phyloP scores from a whole-genome alignment of 2,113 vertebrate genomes.

The Oryzias woworae region DNA sequence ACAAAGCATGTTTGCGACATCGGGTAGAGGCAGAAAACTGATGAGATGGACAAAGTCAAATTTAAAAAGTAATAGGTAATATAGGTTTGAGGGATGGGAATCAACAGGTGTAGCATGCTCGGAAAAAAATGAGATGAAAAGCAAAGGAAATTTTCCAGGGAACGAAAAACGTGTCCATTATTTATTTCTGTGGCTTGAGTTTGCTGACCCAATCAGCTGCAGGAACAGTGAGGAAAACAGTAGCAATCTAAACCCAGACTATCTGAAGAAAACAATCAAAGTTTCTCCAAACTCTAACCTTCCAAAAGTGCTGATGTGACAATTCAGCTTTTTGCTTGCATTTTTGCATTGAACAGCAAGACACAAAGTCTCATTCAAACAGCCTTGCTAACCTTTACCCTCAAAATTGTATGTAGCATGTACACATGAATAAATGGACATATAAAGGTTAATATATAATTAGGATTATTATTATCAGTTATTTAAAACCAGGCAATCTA shows the following conservation, averaged over 20 bases:
- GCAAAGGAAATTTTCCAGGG: conserved; percentile 17
- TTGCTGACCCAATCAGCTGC: conserved; percentile 59
- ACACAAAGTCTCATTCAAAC: conserved; percentile 5
- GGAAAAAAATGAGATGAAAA: conserved; percentile 29
- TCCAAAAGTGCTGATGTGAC: conserved; percentile 40
- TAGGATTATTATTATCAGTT: not conserved
- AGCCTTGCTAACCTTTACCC: not conserved
- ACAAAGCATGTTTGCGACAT: too few species aligned
- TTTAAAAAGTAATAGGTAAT: too few species aligned
- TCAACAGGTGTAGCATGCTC: not conserved
- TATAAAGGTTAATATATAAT: not conserved
- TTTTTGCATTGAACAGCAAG: conserved; percentile 5
- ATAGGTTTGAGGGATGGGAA: not conserved
- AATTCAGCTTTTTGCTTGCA: conserved; percentile 41
- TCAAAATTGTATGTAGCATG: not conserved
- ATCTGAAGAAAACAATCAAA: conserved; percentile 63
- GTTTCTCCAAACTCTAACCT: conserved; percentile 48
- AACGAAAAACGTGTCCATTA: conserved; percentile 65
- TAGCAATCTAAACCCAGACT: conserved; percentile 67
- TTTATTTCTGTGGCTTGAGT: conserved; percentile 69
- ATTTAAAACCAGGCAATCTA: conserved; percentile 31
- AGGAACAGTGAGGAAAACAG: conserved; percentile 38
- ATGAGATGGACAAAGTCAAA: too few species aligned
- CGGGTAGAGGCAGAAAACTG: too few species aligned
- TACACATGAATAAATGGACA: conserved; percentile 13